A percentile compares a stretch with the other conserved stretches of the same genome.
These are phyloP conservation scores for Catajapyx aquilonaris DNA, from an alignment of 1,140 invertebrate genomes.

Conservation along the genomic window DNA sequence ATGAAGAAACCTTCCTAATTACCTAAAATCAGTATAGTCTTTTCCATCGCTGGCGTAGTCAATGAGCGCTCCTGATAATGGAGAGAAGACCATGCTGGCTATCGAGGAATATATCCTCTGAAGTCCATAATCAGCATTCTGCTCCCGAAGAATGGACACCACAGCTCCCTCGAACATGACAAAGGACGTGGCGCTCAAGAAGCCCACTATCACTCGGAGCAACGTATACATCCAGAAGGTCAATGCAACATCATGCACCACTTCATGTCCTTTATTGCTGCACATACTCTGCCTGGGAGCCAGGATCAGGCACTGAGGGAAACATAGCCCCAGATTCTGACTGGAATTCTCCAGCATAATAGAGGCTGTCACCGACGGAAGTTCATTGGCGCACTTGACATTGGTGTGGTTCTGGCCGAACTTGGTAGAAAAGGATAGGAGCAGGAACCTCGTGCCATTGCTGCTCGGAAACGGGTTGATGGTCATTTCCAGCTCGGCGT, in stretches of 20 bases:
- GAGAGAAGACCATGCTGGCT: constrained; percentile 57
- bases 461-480: not conserved
- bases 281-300: constrained; percentile 32
- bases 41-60: constrained; percentile 35
- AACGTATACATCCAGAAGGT: constrained; percentile 58
- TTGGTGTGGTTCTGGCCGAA: too few species aligned
- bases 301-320: constrained; percentile 29
- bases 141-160: constrained; percentile 50
- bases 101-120: constrained; percentile 56
- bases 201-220: constrained; percentile 44
- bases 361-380: not conserved
- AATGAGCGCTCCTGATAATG: constrained; percentile 49
- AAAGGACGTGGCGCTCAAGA: constrained; percentile 42
- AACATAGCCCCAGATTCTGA: too few species aligned
- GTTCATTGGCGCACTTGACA: too few species aligned
- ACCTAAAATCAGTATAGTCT: constrained; percentile 50
- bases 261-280: constrained; percentile 29
- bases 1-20: too few species aligned
- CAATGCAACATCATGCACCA: constrained; percentile 35
- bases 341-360: too few species aligned
- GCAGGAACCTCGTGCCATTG: not conserved
- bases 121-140: constrained; percentile 55
- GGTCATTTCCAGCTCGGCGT: not conserved
- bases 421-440: not conserved
- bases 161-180: constrained; percentile 68